phyloP scores from a whole-genome alignment of 2,113 vertebrate species.

The Sprattus sprattus region DNA sequence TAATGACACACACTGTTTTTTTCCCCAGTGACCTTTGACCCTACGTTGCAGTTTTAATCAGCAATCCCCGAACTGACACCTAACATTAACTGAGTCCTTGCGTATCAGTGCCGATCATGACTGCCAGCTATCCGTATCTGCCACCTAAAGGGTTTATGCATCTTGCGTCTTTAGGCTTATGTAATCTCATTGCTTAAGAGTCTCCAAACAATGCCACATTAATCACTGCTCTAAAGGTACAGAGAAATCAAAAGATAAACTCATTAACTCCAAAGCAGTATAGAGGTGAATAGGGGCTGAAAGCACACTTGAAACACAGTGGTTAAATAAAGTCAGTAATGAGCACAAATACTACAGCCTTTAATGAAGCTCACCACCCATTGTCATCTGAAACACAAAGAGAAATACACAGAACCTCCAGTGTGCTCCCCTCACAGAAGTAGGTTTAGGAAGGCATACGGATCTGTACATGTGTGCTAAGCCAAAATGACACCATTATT shows the following conservation, averaged over 20 bases:
- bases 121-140: not conserved
- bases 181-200: not conserved
- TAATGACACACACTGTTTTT: not conserved
- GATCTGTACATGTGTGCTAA: not conserved
- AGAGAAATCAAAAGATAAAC: not conserved
- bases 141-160: not conserved
- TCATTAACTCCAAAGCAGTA: not conserved
- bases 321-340: not conserved
- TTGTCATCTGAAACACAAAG: not conserved
- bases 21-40: not conserved
- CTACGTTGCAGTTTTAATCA: not conserved
- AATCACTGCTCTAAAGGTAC: not conserved
- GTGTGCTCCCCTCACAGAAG: not conserved
- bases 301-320: not conserved
- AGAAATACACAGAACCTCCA: not conserved
- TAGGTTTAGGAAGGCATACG: not conserved
- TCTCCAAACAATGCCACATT: not conserved
- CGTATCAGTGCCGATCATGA: not conserved
- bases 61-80: not conserved
- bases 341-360: not conserved
- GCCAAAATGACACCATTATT: conserved; percentile 10
- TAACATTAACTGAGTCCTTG: not conserved
- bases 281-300: not conserved
- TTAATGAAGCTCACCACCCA: not conserved
- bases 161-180: not conserved